Conservation (phyloP, 2,797 vertebrate genomes). For the Alca torda region DNA sequence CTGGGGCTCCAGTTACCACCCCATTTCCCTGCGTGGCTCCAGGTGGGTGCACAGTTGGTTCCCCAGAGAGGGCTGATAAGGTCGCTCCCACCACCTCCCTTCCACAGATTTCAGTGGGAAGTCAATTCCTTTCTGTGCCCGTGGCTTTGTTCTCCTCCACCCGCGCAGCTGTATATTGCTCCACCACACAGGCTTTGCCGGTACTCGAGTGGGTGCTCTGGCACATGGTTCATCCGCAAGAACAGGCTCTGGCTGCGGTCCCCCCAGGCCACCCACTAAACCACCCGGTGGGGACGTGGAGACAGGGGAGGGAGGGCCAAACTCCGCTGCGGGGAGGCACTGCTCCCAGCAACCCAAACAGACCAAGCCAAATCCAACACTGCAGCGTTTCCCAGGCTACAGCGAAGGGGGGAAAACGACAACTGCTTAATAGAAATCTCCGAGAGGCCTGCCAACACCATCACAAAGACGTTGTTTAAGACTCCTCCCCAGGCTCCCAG, state of each 20-base stretch:
- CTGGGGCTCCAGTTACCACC: not conserved
- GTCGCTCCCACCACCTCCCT: fast-evolving
- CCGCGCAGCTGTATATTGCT: not conserved
- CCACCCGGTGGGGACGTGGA: not conserved
- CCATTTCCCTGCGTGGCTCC: fast-evolving
- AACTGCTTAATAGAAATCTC: slow-evolving; percentile 19
- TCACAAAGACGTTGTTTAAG: slow-evolving; percentile 13
- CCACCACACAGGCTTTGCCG: not conserved
- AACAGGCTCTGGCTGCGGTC: not conserved
- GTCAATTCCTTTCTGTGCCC: not conserved
- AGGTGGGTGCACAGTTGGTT: fast-evolving
- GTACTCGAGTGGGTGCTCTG: fast-evolving
- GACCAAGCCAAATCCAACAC: not conserved
- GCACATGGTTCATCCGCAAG: not conserved
- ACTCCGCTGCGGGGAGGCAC: not conserved
- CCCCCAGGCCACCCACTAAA: not conserved
- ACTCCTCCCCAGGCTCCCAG: not conserved
- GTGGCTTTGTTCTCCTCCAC: not conserved
- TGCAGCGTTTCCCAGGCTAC: not conserved
- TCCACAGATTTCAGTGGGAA: not conserved
- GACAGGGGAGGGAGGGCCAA: not conserved
- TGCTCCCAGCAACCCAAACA: slow-evolving; percentile 1
- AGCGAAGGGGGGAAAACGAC: not conserved
- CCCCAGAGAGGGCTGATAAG: not conserved
- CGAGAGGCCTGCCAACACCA: not conserved